Percentiles rank a stretch among this genome's conserved stretches.
These are phyloP conservation scores for Pseudochromis fuscus DNA, from an alignment of 2,797 vertebrate genomes.

Conservation along the genomic window DNA sequence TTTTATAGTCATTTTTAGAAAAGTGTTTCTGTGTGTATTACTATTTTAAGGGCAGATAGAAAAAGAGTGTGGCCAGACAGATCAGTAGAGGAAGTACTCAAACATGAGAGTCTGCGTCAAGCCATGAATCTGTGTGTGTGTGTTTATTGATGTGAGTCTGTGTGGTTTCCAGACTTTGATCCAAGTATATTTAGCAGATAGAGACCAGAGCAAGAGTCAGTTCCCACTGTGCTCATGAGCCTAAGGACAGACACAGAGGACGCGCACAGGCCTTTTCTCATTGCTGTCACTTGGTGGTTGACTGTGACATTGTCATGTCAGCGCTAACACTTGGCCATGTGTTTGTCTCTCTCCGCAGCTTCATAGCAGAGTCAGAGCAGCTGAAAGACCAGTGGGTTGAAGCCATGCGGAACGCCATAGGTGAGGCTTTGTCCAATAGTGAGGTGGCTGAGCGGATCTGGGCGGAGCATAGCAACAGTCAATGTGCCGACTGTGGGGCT, in stretches of 20 bases:
- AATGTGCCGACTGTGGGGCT: slow-evolving; percentile 90
- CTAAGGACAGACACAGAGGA: slow-evolving; percentile 3
- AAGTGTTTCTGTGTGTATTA: slow-evolving; percentile 7
- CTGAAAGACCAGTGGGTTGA: slow-evolving; percentile 92
- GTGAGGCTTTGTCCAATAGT: slow-evolving; percentile 90
- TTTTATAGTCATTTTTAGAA: slow-evolving; percentile 14
- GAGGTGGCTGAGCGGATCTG: slow-evolving; percentile 93
- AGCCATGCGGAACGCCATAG: slow-evolving; percentile 90
- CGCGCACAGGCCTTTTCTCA: not conserved
- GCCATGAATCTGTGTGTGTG: slow-evolving; percentile 34
- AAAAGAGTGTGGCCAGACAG: slow-evolving; percentile 7
- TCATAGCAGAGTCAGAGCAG: slow-evolving; percentile 89
- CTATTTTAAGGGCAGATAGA: slow-evolving; percentile 25
- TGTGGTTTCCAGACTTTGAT: slow-evolving; percentile 54
- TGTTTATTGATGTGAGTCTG: slow-evolving; percentile 11
- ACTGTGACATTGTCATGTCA: slow-evolving; percentile 42
- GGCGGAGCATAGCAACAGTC: slow-evolving; percentile 87
- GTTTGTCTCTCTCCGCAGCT: slow-evolving; percentile 82
- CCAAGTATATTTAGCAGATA: slow-evolving; percentile 48
- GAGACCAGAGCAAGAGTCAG: slow-evolving; percentile 32
- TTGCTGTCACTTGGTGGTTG: slow-evolving; percentile 2
- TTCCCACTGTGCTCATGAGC: slow-evolving; percentile 10
- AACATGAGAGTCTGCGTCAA: slow-evolving; percentile 42
- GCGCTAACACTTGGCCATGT: slow-evolving; percentile 27
- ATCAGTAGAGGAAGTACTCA: slow-evolving; percentile 53